Conservation (phyloP, 2,888 invertebrate genomes). For the Melieria picta region DNA sequence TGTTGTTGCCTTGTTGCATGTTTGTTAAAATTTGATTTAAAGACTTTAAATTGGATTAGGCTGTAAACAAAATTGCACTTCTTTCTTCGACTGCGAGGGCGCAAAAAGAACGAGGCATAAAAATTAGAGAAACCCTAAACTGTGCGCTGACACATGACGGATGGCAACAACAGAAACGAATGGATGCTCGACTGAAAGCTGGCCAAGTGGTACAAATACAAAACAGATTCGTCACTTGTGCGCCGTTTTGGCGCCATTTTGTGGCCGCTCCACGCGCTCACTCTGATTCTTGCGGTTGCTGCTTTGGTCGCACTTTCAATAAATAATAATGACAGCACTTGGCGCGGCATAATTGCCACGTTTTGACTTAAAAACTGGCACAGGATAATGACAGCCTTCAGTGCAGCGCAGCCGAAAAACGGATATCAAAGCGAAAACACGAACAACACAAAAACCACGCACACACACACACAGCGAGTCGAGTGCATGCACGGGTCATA, state of each 20-base stretch:
- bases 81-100: not conserved
- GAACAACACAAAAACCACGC: slow-evolving; percentile 30
- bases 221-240: too few species aligned
- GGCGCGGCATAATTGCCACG: slow-evolving; percentile 52
- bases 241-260: too few species aligned
- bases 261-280: too few species aligned
- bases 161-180: too few species aligned
- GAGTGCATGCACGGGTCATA: slow-evolving; percentile 21
- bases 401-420: not conserved
- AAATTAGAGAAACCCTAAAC: not conserved
- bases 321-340: not conserved
- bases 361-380: slow-evolving; percentile 43
- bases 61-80: slow-evolving; percentile 55
- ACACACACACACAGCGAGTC: slow-evolving; percentile 17
- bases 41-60: slow-evolving; percentile 66
- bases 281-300: too few species aligned
- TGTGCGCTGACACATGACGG: too few species aligned
- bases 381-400: slow-evolving; percentile 50
- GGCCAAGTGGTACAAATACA: too few species aligned
- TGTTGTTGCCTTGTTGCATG: slow-evolving; percentile 43
- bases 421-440: not conserved
- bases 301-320: too few species aligned
- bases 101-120: slow-evolving; percentile 7
- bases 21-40: slow-evolving; percentile 64
- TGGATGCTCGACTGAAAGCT: too few species aligned